Evolutionary conservation across 2,113 vertebrate genomes (phyloP).

Genomic region (Manacus vitellinus): DNA sequence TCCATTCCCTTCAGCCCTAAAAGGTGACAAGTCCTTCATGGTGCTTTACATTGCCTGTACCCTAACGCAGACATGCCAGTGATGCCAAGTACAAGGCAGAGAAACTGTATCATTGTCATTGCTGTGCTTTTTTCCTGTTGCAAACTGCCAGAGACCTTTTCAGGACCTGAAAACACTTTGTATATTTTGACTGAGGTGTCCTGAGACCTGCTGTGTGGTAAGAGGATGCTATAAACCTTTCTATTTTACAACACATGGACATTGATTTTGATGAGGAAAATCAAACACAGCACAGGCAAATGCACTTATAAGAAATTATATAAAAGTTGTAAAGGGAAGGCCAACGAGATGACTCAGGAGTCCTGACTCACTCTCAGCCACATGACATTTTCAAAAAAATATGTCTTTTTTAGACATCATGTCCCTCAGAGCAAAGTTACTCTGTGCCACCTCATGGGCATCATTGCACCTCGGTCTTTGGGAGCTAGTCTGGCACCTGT

Average conservation of each 20-base stretch:
- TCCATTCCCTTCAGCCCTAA: not conserved
- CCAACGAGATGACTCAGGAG: not conserved
- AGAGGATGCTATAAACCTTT: not conserved
- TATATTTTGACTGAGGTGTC: not conserved
- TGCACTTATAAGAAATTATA: not conserved
- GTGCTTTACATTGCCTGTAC: not conserved
- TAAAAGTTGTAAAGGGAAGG: not conserved
- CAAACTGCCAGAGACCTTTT: not conserved
- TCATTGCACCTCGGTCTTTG: not conserved
- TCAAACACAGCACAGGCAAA: not conserved
- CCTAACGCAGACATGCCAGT: not conserved
- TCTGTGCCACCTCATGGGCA: not conserved
- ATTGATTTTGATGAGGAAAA: not conserved
- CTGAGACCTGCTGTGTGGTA: not conserved
- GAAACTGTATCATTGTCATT: not conserved
- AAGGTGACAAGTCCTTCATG: not conserved
- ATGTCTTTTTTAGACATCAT: not conserved
- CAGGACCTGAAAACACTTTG: not conserved
- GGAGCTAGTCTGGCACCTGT: not conserved
- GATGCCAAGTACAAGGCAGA: not conserved
- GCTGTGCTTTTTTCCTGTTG: not conserved
- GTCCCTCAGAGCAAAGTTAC: not conserved
- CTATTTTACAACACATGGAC: not conserved
- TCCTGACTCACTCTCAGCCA: not conserved
- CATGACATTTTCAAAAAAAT: not conserved